Evolutionary conservation across 2,888 invertebrate genomes (phyloP).

Genomic region (Beris morrisii): DNA sequence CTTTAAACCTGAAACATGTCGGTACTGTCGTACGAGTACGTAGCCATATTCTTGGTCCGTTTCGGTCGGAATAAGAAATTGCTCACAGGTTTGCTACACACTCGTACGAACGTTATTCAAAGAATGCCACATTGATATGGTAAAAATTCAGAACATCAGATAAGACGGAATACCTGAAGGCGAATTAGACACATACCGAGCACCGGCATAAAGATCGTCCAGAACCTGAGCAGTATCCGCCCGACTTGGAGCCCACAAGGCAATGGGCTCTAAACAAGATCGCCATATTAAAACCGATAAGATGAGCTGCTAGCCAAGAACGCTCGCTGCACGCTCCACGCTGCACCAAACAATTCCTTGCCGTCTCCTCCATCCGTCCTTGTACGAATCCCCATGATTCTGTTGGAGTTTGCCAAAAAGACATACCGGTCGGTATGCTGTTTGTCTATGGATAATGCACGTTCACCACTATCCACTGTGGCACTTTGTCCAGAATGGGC

Average conservation of each 20-base stretch:
- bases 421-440: background rate
- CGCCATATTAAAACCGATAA: conserved; percentile 42
- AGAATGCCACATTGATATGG: conserved; percentile 35
- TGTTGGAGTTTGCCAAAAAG: conserved; percentile 7
- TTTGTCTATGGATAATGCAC: conserved; percentile 14
- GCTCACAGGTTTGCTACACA: no score
- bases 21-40: no score
- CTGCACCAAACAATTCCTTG: no score
- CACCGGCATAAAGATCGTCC: conserved; percentile 3
- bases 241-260: conserved; percentile 9
- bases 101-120: conserved; percentile 25
- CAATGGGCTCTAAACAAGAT: conserved; percentile 42
- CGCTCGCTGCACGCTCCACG: conserved; percentile 47
- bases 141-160: conserved; percentile 40
- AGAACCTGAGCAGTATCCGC: conserved; percentile 16
- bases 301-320: conserved; percentile 45
- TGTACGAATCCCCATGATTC: conserved; percentile 2
- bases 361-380: conserved; percentile 12
- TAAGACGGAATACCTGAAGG: conserved; percentile 35
- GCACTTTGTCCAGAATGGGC: background rate
- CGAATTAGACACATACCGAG: conserved; percentile 34
- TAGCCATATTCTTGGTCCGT: no score
- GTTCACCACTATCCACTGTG: conserved; percentile 9
- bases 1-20: no score
- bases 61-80: no score